Conservation (phyloP, 2,113 vertebrate species). For the Corythoichthys intestinalis region DNA sequence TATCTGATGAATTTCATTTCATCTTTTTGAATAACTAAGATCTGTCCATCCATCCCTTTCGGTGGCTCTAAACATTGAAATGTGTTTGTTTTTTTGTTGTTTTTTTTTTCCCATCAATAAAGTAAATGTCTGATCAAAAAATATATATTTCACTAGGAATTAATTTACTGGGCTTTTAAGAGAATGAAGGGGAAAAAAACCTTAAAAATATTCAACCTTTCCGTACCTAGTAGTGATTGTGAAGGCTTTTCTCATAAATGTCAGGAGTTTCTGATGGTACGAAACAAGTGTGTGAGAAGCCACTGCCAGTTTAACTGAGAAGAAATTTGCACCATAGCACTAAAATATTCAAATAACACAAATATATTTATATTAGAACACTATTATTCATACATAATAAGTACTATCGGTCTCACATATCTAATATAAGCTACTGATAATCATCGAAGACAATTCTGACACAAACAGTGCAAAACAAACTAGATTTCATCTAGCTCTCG, state of each 20-base stretch:
- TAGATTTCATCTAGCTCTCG: constrained; percentile 3
- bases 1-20: background rate
- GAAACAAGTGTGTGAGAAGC: constrained; percentile 28
- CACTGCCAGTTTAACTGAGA: constrained; percentile 31
- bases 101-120: background rate
- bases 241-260: constrained; percentile 56
- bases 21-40: background rate
- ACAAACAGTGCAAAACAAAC: constrained; percentile 28
- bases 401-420: constrained; percentile 43
- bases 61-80: background rate
- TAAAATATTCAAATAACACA: constrained; percentile 55
- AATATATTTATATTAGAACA: constrained; percentile 54
- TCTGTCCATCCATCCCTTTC: background rate
- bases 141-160: background rate
- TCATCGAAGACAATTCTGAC: constrained; percentile 26
- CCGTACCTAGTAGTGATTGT: constrained; percentile 37
- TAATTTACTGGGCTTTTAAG: no score
- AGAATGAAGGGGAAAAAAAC: background rate
- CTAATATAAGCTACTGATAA: constrained; percentile 44
- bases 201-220: constrained; percentile 26
- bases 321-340: constrained; percentile 41
- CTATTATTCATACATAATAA: constrained; percentile 52
- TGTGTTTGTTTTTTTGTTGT: background rate
- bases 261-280: constrained; percentile 22
- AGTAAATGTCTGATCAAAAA: background rate